Conservation (phyloP, 2,797 vertebrate genomes). For the Hyperoplus lanceolatus region DNA sequence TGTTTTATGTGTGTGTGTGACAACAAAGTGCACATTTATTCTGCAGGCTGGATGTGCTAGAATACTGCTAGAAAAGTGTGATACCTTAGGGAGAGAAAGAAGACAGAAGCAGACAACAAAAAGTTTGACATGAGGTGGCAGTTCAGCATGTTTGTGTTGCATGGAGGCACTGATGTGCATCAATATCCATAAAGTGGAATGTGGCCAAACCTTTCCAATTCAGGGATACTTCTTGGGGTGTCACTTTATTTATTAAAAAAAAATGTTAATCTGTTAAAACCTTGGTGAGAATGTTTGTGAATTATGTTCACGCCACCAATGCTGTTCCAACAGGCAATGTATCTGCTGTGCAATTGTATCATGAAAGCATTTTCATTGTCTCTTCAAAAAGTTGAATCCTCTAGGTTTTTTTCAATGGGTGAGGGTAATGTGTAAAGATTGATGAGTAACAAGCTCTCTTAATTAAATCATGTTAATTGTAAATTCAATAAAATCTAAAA, state of each 20-base stretch:
- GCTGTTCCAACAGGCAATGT: no score
- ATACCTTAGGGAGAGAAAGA: constrained; percentile 15
- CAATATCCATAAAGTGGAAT: neutral
- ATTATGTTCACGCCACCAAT: neutral
- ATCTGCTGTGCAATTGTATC: neutral
- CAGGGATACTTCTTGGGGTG: neutral
- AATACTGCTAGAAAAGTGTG: neutral
- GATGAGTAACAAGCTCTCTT: constrained; percentile 4
- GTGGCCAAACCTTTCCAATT: neutral
- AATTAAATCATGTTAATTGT: neutral
- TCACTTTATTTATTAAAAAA: neutral
- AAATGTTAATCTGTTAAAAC: neutral
- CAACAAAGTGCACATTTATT: constrained; percentile 13
- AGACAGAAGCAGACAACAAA: constrained; percentile 11
- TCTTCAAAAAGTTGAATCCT: neutral
- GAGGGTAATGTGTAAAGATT: neutral
- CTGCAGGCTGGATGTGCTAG: constrained; percentile 6
- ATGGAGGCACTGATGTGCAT: neutral
- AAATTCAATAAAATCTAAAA: neutral
- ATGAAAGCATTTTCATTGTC: neutral
- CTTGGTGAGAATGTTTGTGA: constrained; percentile 3
- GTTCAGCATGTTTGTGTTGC: constrained; percentile 22
- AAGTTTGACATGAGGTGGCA: constrained; percentile 13
- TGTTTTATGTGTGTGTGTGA: neutral
- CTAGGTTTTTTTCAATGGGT: neutral